Evolutionary conservation across 2,797 vertebrate genomes (phyloP).

Genomic region (Acestrorhynchus altus): DNA sequence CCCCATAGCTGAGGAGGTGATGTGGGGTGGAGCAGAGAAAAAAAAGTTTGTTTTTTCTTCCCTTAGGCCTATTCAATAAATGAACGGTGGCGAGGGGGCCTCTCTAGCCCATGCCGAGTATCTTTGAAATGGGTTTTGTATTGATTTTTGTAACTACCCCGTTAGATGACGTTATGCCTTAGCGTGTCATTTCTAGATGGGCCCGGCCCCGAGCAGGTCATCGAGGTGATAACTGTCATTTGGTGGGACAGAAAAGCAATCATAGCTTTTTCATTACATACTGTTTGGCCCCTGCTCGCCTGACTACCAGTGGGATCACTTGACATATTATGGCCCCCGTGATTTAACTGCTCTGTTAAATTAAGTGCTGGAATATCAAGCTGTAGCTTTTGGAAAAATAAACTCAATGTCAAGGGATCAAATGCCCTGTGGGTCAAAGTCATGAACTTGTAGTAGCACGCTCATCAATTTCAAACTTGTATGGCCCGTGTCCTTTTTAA

Average conservation of each 20-base stretch:
- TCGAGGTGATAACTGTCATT: slow-evolving; percentile 99
- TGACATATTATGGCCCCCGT: slow-evolving; percentile 99
- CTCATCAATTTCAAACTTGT: slow-evolving; percentile 85
- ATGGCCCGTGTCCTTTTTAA: slow-evolving; percentile 79
- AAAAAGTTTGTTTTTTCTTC: slow-evolving; percentile 88
- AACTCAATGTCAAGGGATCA: slow-evolving; percentile 89
- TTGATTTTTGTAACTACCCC: slow-evolving; percentile 99
- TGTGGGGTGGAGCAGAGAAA: slow-evolving; percentile 85
- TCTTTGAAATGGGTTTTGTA: slow-evolving; percentile 99
- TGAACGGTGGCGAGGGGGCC: slow-evolving; percentile 94
- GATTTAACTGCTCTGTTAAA: slow-evolving; percentile 99
- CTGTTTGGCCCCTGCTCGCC: slow-evolving; percentile 89
- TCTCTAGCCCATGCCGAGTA: slow-evolving; percentile 81
- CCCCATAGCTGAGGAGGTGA: slow-evolving; percentile 87
- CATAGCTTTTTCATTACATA: slow-evolving; percentile 99
- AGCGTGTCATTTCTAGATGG: slow-evolving; percentile 97
- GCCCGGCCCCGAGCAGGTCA: slow-evolving; percentile 97
- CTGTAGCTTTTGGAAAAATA: slow-evolving; percentile 95
- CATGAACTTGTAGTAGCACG: slow-evolving; percentile 81
- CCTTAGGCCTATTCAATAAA: slow-evolving; percentile 99
- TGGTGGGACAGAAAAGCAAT: slow-evolving; percentile 99
- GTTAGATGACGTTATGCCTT: slow-evolving; percentile 99
- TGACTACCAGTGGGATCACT: slow-evolving; percentile 88
- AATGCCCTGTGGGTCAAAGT: slow-evolving; percentile 84
- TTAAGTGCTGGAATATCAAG: slow-evolving; percentile 98